These are phyloP conservation scores for Cepaea hortensis DNA, from an alignment of 2,888 invertebrate species.

Conservation along the genomic window DNA sequence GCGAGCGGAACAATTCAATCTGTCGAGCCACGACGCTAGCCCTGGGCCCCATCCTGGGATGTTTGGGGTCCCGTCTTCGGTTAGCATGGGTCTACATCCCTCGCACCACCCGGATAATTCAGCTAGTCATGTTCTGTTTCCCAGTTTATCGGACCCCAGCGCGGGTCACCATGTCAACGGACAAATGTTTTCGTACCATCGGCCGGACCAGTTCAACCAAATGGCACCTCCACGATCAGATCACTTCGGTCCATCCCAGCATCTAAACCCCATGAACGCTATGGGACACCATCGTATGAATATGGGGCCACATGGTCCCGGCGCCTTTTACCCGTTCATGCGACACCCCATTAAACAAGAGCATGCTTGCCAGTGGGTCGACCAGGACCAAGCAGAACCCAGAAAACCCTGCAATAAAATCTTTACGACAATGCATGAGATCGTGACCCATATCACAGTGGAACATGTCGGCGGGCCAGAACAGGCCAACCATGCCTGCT, in stretches of 20 bases:
- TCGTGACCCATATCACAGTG: conserved; percentile 96
- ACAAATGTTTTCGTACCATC: conserved; percentile 72
- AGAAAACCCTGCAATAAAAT: conserved; percentile 92
- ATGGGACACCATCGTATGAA: conserved; percentile 72
- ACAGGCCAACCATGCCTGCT: conserved; percentile 97
- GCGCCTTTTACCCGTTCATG: conserved; percentile 94
- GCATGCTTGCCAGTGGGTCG: conserved; percentile 84
- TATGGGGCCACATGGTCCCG: conserved; percentile 78
- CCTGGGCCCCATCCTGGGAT: conserved; percentile 77
- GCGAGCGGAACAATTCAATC: conserved; percentile 80
- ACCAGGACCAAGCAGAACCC: conserved; percentile 85
- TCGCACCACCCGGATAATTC: conserved; percentile 73
- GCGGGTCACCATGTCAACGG: conserved; percentile 71
- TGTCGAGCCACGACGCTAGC: conserved; percentile 69
- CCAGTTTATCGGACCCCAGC: conserved; percentile 72
- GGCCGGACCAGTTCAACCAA: conserved; percentile 73
- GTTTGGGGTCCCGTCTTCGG: conserved; percentile 78
- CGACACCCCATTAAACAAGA: conserved; percentile 82
- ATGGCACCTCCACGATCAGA: conserved; percentile 70
- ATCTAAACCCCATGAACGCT: conserved; percentile 69
- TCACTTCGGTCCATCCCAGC: conserved; percentile 65
- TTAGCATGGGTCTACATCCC: conserved; percentile 68
- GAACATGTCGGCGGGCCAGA: conserved; percentile 99
- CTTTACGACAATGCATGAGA: conserved; percentile 95
- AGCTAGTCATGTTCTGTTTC: conserved; percentile 71